Evolutionary conservation across 2,797 vertebrate species (phyloP).

Genomic region (Notolabrus celidotus): DNA sequence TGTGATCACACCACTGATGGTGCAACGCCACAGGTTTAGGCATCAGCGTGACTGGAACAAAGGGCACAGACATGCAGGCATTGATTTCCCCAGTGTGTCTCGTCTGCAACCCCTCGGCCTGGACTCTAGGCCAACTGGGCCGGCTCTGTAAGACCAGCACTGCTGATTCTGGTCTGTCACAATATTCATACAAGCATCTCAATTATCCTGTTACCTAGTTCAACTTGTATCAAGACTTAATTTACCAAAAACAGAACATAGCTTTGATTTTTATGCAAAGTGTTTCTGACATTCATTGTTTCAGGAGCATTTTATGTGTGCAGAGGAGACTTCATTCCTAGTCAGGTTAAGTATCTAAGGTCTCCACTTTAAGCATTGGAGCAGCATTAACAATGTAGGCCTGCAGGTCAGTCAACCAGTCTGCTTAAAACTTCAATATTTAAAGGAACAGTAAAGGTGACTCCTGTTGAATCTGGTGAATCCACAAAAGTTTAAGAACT

Average conservation of each 20-base stretch:
- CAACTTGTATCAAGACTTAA: no score
- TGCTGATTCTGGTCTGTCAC: constrained; percentile 17
- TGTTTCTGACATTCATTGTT: no score
- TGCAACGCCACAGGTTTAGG: constrained; percentile 30
- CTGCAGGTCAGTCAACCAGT: no score
- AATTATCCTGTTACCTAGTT: neutral
- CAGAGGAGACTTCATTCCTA: no score
- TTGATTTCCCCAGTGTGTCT: constrained; percentile 58
- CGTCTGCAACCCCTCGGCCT: constrained; percentile 52
- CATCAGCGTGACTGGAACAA: constrained; percentile 50
- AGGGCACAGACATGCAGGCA: constrained; percentile 47
- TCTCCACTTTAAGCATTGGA: neutral
- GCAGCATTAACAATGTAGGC: no score
- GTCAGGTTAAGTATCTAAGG: neutral
- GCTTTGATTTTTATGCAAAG: no score
- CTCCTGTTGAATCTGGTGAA: no score
- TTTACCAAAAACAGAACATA: neutral
- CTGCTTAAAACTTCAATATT: no score
- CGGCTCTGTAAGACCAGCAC: constrained; percentile 8
- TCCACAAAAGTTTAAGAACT: no score
- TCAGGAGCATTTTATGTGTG: neutral
- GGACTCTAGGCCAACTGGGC: constrained; percentile 56
- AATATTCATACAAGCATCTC: constrained; percentile 9
- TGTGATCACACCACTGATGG: constrained; percentile 63
- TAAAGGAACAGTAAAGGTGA: no score